A percentile compares a stretch with the other conserved stretches of the same genome.
These are phyloP conservation scores for Garra rufa DNA, from an alignment of 2,113 vertebrate species.

Conservation along the genomic window DNA sequence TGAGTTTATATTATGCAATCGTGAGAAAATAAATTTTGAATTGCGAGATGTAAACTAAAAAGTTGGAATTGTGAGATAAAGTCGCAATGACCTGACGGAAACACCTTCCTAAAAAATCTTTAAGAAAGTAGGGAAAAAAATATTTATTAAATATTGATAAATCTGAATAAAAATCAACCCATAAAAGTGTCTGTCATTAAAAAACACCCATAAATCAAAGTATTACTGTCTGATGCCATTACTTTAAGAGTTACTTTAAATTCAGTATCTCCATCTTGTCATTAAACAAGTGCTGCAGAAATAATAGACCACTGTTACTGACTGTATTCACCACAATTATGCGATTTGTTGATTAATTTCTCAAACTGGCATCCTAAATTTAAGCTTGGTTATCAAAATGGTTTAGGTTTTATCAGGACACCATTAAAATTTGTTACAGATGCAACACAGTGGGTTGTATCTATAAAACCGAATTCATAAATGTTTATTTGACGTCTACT, in stretches of 20 bases:
- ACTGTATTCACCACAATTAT: neutral
- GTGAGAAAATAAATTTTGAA: too few species aligned
- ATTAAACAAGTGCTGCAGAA: neutral
- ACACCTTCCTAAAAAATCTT: too few species aligned
- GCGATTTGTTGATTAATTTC: neutral
- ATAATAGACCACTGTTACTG: neutral
- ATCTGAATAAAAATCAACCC: too few species aligned
- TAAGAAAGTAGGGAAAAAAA: too few species aligned
- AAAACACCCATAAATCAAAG: too few species aligned
- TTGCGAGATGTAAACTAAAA: too few species aligned
- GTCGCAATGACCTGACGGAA: too few species aligned
- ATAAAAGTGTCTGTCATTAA: too few species aligned
- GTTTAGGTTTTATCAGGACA: neutral
- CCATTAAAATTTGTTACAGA: neutral
- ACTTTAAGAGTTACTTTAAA: neutral
- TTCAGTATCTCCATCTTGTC: neutral
- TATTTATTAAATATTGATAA: too few species aligned
- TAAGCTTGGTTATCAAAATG: neutral
- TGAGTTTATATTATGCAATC: too few species aligned
- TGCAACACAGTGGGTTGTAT: neutral
- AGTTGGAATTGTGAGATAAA: too few species aligned
- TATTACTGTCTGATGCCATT: too few species aligned
- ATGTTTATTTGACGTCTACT: conserved; percentile 33
- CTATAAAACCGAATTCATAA: neutral
- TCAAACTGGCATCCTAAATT: neutral